Conservation (phyloP, 2,113 vertebrate species). For the Cnemophilus loriae region DNA sequence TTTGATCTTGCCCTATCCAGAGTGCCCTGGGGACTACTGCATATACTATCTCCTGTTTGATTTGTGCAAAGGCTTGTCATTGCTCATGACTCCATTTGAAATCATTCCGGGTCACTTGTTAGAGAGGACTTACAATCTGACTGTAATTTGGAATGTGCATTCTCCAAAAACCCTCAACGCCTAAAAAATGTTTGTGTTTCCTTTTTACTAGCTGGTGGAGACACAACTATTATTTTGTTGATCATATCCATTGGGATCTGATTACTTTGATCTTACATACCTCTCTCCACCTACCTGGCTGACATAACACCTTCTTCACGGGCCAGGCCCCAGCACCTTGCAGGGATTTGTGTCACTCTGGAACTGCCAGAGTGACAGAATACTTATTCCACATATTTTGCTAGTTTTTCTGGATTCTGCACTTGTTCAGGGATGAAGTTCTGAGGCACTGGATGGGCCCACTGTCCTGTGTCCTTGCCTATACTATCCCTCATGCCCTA, state of each 20-base stretch:
- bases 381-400: background rate
- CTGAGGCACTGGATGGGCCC: background rate
- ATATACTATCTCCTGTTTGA: background rate
- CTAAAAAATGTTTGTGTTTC: background rate
- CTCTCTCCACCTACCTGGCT: background rate
- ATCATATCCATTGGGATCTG: background rate
- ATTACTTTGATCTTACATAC: background rate
- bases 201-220: background rate
- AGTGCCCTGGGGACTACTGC: background rate
- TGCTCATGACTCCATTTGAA: background rate
- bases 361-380: background rate
- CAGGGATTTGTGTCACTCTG: background rate
- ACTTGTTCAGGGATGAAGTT: background rate
- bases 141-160: background rate
- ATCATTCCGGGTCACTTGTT: background rate
- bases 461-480: background rate
- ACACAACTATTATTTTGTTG: background rate
- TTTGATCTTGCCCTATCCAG: background rate
- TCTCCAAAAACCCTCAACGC: background rate
- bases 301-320: background rate
- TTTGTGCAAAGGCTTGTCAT: background rate
- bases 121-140: background rate
- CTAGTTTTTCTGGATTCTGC: background rate
- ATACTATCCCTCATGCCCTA: background rate
- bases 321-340: too few species aligned